phyloP scores from a whole-genome alignment of 2,797 vertebrate genomes.

The Sebastes variabilis region DNA sequence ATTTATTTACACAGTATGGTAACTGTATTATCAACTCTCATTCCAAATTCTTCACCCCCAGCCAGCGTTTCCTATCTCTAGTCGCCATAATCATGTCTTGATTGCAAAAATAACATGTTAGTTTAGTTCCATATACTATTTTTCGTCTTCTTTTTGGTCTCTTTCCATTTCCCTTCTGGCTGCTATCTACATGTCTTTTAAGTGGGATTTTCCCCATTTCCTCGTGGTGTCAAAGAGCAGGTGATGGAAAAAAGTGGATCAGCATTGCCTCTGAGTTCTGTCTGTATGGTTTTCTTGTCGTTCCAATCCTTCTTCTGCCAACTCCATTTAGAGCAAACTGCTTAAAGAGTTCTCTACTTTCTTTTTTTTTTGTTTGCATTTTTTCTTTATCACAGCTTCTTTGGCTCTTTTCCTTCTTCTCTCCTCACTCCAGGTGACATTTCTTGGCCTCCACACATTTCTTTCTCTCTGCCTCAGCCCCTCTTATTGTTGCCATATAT shows the following conservation, averaged over 20 bases:
- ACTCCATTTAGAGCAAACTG: conserved; percentile 1
- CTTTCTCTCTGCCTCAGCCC: conserved; percentile 58
- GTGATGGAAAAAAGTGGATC: conserved; percentile 16
- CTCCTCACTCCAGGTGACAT: conserved; percentile 70
- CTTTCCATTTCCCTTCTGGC: conserved; percentile 52
- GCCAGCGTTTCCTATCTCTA: not conserved
- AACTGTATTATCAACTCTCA: not conserved
- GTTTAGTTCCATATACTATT: conserved; percentile 37
- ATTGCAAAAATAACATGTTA: conserved; percentile 16
- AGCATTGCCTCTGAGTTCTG: not conserved
- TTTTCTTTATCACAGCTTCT: conserved; percentile 47
- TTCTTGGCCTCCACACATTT: conserved; percentile 60
- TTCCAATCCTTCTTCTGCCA: not conserved
- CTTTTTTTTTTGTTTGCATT: conserved; percentile 22
- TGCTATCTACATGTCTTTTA: not conserved
- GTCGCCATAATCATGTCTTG: not conserved
- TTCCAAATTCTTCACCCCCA: not conserved
- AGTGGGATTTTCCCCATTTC: conserved; percentile 24
- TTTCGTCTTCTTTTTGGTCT: not conserved
- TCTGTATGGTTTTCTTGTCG: conserved; percentile 16
- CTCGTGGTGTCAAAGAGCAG: not conserved
- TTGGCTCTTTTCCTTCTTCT: conserved; percentile 43
- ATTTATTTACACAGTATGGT: not conserved
- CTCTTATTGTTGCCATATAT: conserved; percentile 75
- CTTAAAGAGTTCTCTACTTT: not conserved